Percentiles rank a stretch among this genome's conserved stretches.
These are phyloP conservation scores for Percina caprodes DNA, from an alignment of 2,113 vertebrate genomes.

Conservation along the genomic window DNA sequence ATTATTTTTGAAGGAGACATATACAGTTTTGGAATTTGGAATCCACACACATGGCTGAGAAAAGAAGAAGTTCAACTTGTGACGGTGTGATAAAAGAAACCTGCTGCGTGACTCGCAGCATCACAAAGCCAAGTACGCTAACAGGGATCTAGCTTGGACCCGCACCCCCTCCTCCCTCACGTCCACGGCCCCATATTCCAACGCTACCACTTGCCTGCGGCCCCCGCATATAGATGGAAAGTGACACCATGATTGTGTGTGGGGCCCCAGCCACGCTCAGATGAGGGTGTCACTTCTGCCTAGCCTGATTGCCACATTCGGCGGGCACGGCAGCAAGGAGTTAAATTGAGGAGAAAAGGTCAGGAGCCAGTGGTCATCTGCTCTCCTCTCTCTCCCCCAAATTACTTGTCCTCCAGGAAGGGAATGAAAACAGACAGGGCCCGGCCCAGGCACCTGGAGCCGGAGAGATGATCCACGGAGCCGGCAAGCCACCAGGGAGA, in stretches of 20 bases:
- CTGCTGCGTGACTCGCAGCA: conserved; percentile 19
- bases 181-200: conserved; percentile 26
- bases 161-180: conserved; percentile 20
- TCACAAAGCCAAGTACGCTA: conserved; percentile 49
- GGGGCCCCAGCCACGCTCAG: conserved; percentile 72
- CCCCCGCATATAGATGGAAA: conserved; percentile 73
- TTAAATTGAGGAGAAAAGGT: conserved; percentile 92
- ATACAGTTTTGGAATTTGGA: too few relatives aligned
- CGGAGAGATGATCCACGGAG: conserved; percentile 71
- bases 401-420: conserved; percentile 80
- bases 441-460: conserved; percentile 67
- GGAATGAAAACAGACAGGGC: conserved; percentile 86
- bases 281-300: conserved; percentile 87
- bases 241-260: conserved; percentile 83
- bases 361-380: conserved; percentile 85
- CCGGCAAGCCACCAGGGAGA: conserved; percentile 47
- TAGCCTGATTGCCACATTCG: conserved; percentile 84
- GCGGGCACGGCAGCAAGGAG: conserved; percentile 69
- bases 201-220: conserved; percentile 44
- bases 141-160: conserved; percentile 44
- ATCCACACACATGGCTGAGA: background rate
- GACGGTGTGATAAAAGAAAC: background rate
- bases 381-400: conserved; percentile 80
- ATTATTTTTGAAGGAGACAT: too few relatives aligned
- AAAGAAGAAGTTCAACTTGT: conserved; percentile 1